Conservation (phyloP, 2,797 vertebrate genomes). For the Distichodus sexfasciatus region DNA sequence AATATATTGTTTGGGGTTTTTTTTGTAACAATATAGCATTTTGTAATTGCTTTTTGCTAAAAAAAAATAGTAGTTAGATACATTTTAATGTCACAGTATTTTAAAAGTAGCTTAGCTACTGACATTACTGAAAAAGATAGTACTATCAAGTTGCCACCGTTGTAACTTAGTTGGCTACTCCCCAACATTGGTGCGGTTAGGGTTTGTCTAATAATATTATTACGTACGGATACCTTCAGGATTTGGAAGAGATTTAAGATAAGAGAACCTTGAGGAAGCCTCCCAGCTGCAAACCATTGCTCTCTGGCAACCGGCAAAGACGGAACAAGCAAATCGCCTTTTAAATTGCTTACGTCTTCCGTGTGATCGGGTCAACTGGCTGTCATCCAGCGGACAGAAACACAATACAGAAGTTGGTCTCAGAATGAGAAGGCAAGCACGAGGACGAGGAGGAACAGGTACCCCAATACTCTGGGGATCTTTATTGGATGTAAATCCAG, state of each 20-base stretch:
- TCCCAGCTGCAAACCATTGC: slow-evolving; percentile 23
- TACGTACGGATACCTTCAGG: no score
- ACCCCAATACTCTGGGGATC: slow-evolving; percentile 32
- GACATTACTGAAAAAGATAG: no score
- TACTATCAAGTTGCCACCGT: no score
- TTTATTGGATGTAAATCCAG: slow-evolving; percentile 44
- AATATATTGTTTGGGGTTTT: no score
- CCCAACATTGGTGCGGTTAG: no score
- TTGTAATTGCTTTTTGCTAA: no score
- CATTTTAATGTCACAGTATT: no score
- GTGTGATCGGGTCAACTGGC: not conserved
- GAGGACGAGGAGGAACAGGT: not conserved
- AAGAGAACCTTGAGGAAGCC: not conserved
- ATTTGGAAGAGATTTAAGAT: not conserved
- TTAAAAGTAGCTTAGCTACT: no score
- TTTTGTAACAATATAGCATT: no score
- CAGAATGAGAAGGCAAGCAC: not conserved
- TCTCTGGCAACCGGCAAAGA: slow-evolving; percentile 14
- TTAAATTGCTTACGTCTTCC: slow-evolving; percentile 23
- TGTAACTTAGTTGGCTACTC: no score
- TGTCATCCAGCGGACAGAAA: slow-evolving; percentile 7
- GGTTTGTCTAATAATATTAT: no score
- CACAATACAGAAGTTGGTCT: not conserved
- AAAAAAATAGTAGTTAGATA: no score
- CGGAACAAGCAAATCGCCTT: slow-evolving; percentile 14